Percentiles rank a stretch among this genome's conserved stretches.
phyloP scores from a whole-genome alignment of 1,140 invertebrate species.

The Chionoecetes opilio region DNA sequence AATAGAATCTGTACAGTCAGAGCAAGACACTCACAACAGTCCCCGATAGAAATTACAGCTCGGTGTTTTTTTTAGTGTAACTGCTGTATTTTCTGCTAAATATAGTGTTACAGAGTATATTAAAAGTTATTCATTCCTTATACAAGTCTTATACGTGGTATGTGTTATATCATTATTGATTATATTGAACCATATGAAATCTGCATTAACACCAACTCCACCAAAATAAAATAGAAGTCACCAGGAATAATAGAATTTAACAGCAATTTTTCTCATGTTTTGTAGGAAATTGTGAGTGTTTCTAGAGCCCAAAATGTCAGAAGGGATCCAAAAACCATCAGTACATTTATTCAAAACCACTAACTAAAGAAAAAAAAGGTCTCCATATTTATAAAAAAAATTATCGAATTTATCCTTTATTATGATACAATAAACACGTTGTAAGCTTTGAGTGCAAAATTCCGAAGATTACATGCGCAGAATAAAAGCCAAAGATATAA shows the following conservation, averaged over 20 bases:
- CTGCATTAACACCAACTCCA: not conserved
- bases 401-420: too few relatives aligned
- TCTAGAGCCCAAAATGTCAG: too few relatives aligned
- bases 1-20: conserved; percentile 72
- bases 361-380: too few relatives aligned
- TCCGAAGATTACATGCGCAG: too few relatives aligned
- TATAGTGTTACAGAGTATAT: conserved; percentile 76
- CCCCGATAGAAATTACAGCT: conserved; percentile 58
- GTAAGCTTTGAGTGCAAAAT: too few relatives aligned
- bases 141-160: not conserved
- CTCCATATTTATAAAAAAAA: too few relatives aligned
- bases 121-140: not conserved
- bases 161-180: not conserved
- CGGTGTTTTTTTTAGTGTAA: conserved; percentile 77
- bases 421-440: too few relatives aligned
- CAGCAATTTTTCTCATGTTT: not conserved
- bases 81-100: conserved; percentile 76
- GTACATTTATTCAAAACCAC: too few relatives aligned
- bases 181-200: not conserved
- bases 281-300: not conserved
- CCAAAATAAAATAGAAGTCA: not conserved
- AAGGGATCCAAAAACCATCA: too few relatives aligned
- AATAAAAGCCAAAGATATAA: too few relatives aligned
- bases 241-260: conserved; percentile 10
- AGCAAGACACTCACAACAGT: conserved; percentile 52